A percentile compares a stretch with the other conserved stretches of the same genome.
Evolutionary conservation across 2,888 invertebrate species (phyloP).

Genomic region (Reticulitermes lucifugus): DNA sequence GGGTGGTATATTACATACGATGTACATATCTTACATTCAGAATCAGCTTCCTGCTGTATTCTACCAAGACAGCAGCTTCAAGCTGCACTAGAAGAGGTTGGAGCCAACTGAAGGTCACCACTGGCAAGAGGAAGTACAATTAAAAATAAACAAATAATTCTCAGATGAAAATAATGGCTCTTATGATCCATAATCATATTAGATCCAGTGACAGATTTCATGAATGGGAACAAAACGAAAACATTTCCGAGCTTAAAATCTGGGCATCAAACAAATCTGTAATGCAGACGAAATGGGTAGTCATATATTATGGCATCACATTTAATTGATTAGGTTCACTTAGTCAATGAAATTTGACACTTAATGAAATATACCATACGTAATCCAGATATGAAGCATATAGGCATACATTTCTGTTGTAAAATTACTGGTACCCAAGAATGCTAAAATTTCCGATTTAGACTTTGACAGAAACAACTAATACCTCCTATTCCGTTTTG

Average conservation of each 20-base stretch:
- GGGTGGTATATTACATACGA: conserved; percentile 26
- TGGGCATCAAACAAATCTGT: no score
- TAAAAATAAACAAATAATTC: background rate
- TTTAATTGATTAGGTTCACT: no score
- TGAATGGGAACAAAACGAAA: background rate
- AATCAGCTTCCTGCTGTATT: background rate
- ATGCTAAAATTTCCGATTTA: no score
- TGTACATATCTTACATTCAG: conserved; percentile 29
- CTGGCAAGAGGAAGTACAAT: conserved; percentile 8
- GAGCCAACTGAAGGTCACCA: background rate
- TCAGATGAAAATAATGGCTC: conserved; percentile 18
- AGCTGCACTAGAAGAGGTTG: background rate
- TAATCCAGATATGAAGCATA: no score
- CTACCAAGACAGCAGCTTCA: background rate
- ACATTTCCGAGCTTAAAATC: background rate
- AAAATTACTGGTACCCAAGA: no score
- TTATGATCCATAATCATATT: background rate
- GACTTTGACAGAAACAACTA: no score
- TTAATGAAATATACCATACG: no score
- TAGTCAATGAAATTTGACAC: no score
- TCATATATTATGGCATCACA: no score
- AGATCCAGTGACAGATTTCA: background rate
- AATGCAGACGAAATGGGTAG: no score
- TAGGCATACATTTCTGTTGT: no score
- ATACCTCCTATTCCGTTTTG: no score